Conservation (phyloP, 2,888 invertebrate species). For the Euphydryas editha region DNA sequence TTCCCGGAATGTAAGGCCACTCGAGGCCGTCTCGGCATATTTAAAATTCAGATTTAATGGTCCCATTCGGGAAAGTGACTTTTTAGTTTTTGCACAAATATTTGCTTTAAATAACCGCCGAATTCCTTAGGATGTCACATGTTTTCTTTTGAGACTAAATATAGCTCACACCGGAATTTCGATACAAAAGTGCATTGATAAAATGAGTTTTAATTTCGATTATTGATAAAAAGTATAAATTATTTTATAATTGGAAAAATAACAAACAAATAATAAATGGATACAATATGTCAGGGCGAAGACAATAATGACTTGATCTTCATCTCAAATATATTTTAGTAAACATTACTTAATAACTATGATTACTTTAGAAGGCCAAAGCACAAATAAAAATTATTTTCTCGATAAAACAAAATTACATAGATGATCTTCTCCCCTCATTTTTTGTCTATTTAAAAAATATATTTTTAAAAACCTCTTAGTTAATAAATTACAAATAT, state of each 20-base stretch:
- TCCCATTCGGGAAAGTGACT: conserved; percentile 49
- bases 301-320: too few relatives aligned
- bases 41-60: conserved; percentile 59
- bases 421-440: too few relatives aligned
- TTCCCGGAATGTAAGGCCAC: conserved; percentile 70
- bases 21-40: conserved; percentile 55
- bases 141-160: conserved; percentile 44
- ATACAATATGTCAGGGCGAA: too few relatives aligned
- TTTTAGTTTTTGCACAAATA: conserved; percentile 61
- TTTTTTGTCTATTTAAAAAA: too few relatives aligned
- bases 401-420: too few relatives aligned
- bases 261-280: background rate
- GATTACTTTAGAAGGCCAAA: too few relatives aligned
- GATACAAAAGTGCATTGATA: conserved; percentile 19
- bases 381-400: too few relatives aligned
- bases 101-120: conserved; percentile 50
- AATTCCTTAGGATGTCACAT: conserved; percentile 50
- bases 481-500: too few relatives aligned
- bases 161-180: conserved; percentile 32
- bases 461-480: too few relatives aligned
- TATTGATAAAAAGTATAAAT: background rate
- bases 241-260: background rate
- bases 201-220: background rate
- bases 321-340: too few relatives aligned
- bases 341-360: too few relatives aligned